Conservation (phyloP, 2,113 vertebrate species). For the Microtus ochrogaster region DNA sequence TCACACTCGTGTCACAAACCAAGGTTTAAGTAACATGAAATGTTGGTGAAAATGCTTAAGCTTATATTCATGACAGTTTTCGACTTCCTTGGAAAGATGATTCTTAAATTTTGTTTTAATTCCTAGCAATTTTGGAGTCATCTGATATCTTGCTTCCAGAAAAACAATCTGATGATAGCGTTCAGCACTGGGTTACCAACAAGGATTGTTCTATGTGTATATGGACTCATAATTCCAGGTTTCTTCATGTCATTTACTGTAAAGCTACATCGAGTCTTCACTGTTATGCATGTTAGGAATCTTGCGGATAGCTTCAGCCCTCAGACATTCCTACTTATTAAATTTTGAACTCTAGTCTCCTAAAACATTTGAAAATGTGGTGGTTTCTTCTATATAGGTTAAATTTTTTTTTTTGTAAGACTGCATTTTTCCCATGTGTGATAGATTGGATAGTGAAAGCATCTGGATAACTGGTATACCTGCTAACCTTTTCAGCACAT, state of each 20-base stretch:
- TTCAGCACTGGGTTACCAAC: conserved; percentile 61
- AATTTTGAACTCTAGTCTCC: conserved; percentile 5
- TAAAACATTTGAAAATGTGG: conserved; percentile 53
- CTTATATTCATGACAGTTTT: conserved; percentile 29
- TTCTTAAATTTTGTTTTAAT: conserved; percentile 67
- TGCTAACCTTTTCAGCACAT: background rate
- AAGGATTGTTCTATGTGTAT: conserved; percentile 2
- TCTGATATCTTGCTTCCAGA: conserved; percentile 60
- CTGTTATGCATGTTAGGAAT: conserved; percentile 41
- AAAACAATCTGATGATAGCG: conserved; percentile 64
- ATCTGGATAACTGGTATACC: background rate
- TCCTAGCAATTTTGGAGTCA: conserved; percentile 67
- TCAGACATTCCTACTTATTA: conserved; percentile 60
- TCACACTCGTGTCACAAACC: conserved; percentile 21
- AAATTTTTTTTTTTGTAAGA: conserved; percentile 33
- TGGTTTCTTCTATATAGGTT: conserved; percentile 52
- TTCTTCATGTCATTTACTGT: conserved; percentile 59
- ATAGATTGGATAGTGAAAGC: background rate
- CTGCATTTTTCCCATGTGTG: conserved; percentile 49
- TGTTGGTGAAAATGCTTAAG: conserved; percentile 18
- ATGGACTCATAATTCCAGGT: conserved; percentile 61
- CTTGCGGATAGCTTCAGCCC: conserved; percentile 22
- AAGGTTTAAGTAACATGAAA: conserved; percentile 20
- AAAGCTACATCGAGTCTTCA: conserved; percentile 40
- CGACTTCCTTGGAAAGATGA: conserved; percentile 40